Evolutionary conservation across 2,797 vertebrate species (phyloP).

Genomic region (Xenentodon cancila): DNA sequence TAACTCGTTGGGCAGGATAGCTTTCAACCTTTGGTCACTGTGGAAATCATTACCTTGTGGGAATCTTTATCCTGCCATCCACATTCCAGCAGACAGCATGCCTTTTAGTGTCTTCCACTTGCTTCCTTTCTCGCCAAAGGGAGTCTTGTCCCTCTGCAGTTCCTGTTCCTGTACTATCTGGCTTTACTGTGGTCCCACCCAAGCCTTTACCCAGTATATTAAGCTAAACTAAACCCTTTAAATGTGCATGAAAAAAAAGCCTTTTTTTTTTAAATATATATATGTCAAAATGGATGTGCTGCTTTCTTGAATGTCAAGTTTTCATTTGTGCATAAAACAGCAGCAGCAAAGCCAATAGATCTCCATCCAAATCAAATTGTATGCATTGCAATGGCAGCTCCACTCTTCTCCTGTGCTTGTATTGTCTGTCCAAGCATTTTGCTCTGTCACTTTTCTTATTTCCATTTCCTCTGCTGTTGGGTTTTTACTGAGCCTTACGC

Average conservation of each 20-base stretch:
- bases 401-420: conserved; percentile 54
- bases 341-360: conserved; percentile 78
- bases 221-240: conserved; percentile 85
- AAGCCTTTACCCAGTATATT: conserved; percentile 82
- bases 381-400: conserved; percentile 80
- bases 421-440: conserved; percentile 46
- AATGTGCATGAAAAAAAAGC: conserved; percentile 76
- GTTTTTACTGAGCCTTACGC: conserved; percentile 67
- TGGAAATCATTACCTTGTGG: conserved; percentile 35
- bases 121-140: conserved; percentile 42
- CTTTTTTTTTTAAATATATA: conserved; percentile 53
- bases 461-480: conserved; percentile 36
- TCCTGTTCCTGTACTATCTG: conserved; percentile 50
- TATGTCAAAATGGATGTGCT: conserved; percentile 56
- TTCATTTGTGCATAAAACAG: conserved; percentile 67
- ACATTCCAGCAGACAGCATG: conserved; percentile 80
- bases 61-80: conserved; percentile 66
- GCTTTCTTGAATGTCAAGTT: conserved; percentile 71
- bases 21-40: conserved; percentile 35
- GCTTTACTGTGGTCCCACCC: conserved; percentile 74
- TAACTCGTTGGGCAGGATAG: conserved; percentile 68
- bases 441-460: conserved; percentile 39
- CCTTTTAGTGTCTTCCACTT: conserved; percentile 60
- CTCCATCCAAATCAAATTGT: conserved; percentile 73
- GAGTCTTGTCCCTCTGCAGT: conserved; percentile 23